Conservation (phyloP, 2,113 vertebrate species). For the Octodon degus region DNA sequence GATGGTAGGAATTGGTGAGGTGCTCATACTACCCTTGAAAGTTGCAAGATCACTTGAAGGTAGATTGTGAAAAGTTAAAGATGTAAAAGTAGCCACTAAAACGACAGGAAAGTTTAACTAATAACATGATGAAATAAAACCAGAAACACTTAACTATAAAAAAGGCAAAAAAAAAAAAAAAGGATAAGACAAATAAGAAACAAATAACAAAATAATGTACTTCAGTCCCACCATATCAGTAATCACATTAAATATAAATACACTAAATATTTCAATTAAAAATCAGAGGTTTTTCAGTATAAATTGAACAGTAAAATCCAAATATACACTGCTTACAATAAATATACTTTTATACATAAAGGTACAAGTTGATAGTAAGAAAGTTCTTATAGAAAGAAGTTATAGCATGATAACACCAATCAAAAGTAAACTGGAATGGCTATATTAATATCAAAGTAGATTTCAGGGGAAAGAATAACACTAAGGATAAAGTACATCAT, state of each 20-base stretch:
- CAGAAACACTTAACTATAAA: neutral
- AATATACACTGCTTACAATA: neutral
- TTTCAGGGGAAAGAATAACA: conserved; percentile 10
- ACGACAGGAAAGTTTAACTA: neutral
- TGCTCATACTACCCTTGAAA: neutral
- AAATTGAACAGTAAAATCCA: neutral
- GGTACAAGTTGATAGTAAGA: neutral
- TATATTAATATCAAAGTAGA: neutral
- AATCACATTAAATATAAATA: neutral
- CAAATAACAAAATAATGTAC: neutral
- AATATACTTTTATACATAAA: neutral
- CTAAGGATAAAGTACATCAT: neutral
- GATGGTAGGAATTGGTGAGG: neutral
- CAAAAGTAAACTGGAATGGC: neutral
- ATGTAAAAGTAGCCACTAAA: neutral
- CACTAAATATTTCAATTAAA: neutral
- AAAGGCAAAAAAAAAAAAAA: neutral
- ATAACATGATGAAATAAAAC: neutral
- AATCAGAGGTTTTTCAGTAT: neutral
- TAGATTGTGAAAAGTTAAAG: neutral
- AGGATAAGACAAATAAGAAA: neutral
- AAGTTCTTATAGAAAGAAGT: neutral
- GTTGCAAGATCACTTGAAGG: neutral
- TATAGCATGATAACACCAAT: neutral
- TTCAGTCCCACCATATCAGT: neutral